A percentile compares a stretch with the other conserved stretches of the same genome.
phyloP scores from a whole-genome alignment of 2,888 invertebrate genomes.

The Xestia ashworthii region DNA sequence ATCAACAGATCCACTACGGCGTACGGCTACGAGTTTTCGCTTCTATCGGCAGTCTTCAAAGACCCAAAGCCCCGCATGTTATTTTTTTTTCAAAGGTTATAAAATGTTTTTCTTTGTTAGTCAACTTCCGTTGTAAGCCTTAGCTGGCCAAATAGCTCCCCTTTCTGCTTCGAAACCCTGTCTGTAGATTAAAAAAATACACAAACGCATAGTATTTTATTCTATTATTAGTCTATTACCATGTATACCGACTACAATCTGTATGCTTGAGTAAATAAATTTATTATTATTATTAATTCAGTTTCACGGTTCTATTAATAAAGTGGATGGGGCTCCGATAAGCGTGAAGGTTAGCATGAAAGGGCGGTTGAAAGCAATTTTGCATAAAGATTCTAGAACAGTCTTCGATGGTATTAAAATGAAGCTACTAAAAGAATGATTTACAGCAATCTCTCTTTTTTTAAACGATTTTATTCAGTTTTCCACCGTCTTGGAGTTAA shows the following conservation, averaged over 20 bases:
- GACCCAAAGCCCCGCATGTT: too few species aligned
- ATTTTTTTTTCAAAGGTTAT: neutral
- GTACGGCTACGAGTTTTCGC: too few species aligned
- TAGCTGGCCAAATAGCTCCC: neutral
- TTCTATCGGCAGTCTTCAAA: too few species aligned
- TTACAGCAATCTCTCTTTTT: constrained; percentile 1
- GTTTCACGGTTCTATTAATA: constrained; percentile 29
- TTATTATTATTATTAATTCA: too few species aligned
- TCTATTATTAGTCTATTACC: too few species aligned
- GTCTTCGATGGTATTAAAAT: constrained; percentile 13
- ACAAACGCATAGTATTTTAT: neutral
- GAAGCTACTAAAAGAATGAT: constrained; percentile 2
- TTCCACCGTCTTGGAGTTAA: neutral
- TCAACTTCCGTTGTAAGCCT: neutral
- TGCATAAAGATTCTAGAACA: constrained; percentile 21
- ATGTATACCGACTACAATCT: too few species aligned
- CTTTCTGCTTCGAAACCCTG: neutral
- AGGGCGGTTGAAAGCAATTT: constrained; percentile 31
- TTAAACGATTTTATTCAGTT: neutral
- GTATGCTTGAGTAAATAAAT: too few species aligned
- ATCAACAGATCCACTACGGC: too few species aligned
- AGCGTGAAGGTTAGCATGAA: constrained; percentile 19
- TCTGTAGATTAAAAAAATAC: neutral
- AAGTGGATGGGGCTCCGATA: constrained; percentile 26
- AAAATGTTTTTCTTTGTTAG: neutral